Base-by-base conservation (phyloP, 2,113 vertebrate genomes). In the Odontophorus gujanensis region DNA sequence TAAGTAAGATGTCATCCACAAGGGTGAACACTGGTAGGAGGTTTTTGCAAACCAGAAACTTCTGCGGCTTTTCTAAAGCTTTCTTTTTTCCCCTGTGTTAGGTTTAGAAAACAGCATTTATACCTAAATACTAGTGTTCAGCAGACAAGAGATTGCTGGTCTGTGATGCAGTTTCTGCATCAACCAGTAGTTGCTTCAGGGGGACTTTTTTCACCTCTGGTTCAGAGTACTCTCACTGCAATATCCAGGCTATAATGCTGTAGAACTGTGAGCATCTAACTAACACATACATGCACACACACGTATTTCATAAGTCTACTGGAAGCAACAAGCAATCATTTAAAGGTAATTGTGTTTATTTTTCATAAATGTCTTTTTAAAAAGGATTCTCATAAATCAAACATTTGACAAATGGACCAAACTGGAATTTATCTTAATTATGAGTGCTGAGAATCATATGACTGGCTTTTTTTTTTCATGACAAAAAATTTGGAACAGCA, bases 371-470 rank as follows among this genome's bases (percentile, higher is more conserved):
- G 47, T 77, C 13, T 93, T 83, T 82, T 81, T n/a, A 58, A 50
- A 94, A 97, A 42, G 36, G 81, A 81, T 96, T 82, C 36, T 72
- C 50, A 88, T 87, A 80, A 92, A 59, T 25, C 40, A 93, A 84
- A 88, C 67, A 63, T 38, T 65, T 81, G 45, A 91, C 69, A 92
- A 85, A 92, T 88, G 20, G 61, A 55, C 21, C 38, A 50, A 16
- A 79, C 9, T 89, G 43, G 76, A 68, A 89, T 96, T 96, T 97
- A 96, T 96, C 78, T 93, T 81, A 90, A 87, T 93, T 95, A 73
- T 42, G 28, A 78, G 42, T 90, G 77, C 15, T 43, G 48, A 93
- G 24, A 53, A 87, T 80, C 55, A 58, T 92, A 91, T 58, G 62
- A 94, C 57, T 59, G 81, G 50, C 43, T 26, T 28, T 28, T 93